phyloP scores from a whole-genome alignment of 2,113 vertebrate genomes.

The Larimichthys polyactis region DNA sequence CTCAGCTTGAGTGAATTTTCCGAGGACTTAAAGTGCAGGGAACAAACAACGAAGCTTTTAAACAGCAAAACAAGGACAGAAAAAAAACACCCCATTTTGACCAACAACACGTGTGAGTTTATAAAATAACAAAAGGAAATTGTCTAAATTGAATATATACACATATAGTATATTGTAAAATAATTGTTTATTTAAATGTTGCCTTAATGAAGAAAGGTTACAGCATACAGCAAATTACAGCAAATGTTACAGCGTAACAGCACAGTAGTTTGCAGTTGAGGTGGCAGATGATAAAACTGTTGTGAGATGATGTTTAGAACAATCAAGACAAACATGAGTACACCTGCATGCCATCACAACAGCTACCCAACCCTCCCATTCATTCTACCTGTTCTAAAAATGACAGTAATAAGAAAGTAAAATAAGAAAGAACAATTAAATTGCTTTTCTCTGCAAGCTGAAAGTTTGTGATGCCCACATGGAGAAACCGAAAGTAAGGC shows the following conservation, averaged over 20 bases:
- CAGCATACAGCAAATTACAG: no score
- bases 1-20: constrained; percentile 75
- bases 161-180: no score
- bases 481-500: not conserved
- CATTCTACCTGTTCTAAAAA: not conserved
- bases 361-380: not conserved
- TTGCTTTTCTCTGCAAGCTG: not conserved
- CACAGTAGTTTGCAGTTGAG: no score
- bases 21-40: constrained; percentile 69
- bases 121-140: constrained; percentile 10
- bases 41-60: constrained; percentile 66
- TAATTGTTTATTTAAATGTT: no score
- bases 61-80: constrained; percentile 46
- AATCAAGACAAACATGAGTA: not conserved
- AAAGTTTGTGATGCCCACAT: not conserved
- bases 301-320: not conserved
- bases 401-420: no score
- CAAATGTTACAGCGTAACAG: no score
- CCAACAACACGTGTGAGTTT: constrained; percentile 13
- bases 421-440: not conserved
- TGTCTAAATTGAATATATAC: not conserved
- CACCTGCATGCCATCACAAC: not conserved
- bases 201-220: no score
- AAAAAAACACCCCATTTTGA: constrained; percentile 65
- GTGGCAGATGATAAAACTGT: not conserved